Base-by-base conservation (phyloP, 2,113 vertebrate species). In the Rallus limicola region DNA sequence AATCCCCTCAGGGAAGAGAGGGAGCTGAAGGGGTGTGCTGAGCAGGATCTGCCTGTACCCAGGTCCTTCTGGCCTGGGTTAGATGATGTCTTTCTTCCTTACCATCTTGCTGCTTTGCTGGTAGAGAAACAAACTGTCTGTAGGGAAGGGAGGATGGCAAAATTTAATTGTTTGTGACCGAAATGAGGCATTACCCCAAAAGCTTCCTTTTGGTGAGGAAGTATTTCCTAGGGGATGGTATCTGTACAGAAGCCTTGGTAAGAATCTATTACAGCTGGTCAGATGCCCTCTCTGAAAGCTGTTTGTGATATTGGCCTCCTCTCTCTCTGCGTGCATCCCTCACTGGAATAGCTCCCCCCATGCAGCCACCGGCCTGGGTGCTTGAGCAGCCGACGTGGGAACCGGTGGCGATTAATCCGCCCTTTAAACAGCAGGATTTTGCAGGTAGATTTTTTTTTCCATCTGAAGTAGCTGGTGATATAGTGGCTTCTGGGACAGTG, bases 401-500 rank as follows among this genome's bases (percentile, higher is more conserved):
- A 16, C 28, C 3, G 6, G 23, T 18, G 15, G 46, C 71, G 21
- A 69, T 82, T 36, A 80, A 74, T 77, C 79, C 34, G 0, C 16
- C 82, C 76, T 16, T 40, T 25, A 23, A 83, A 28, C 76, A 77
- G 91, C 59, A 24, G 96, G 91, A 16, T 34, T 62, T 38, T 85
- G 84, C 96, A 96, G 96, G 95, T 96, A 89, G 78, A 68, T 90
- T 95, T 92, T 94, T 92, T 94, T 50, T 94, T 78, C 91, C 88
- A 15, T 89, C 67, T 86, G 82, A 94, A 48, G 95, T 67, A 72
- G 87, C 92, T 74, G 94, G 29, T 88, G 93, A 90, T 93, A 11
- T 9, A 56, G 88, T 16, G 53, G 90, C 90, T 90, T 83, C 85
- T 88, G 88, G 95, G 95, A 92, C 90, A 81, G 95, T 31, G 76